Base-by-base conservation (phyloP, 2,797 vertebrate genomes). In the Cygnus olor region DNA sequence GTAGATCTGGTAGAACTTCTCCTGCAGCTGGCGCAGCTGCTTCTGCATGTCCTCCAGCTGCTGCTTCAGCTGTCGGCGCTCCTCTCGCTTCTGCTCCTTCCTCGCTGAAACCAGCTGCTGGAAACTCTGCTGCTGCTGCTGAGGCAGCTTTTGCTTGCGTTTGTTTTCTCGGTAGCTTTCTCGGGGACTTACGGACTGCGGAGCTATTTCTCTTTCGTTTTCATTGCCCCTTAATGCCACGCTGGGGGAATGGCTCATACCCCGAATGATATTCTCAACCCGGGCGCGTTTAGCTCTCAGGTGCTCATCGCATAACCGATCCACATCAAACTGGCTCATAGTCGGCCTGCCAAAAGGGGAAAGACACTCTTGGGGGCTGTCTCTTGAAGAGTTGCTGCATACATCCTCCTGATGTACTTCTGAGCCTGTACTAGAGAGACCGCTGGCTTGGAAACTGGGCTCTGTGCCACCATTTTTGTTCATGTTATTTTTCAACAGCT, bases 1-100 rank as follows among this genome's bases (percentile, higher is more conserved):
- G 2, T 99, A 99, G 98, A 99, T 99, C 97, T 99, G 99, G 98
- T 99, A 99, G 98, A 99, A 99, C 98, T 99, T 99, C 97, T 99
- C 99, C 98, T 99, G 99, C 97, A 99, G 98, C 98, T 99, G 99
- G 93, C 99, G 99, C 96, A 99, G 98, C 98, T 99, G 99, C 95
- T 99, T 99, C 98, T 99, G 99, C 99, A 99, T 99, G 98, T 99
- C 99, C 97, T 99, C 99, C 97, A 99, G 98, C 98, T 99, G 99
- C 97, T 99, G 99, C 93, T 99, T 99, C 96, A 99, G 98, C 98
- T 99, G 99, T 96, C 99, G 98, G 64, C 99, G 98, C 98, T 99
- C 99, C 97, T 99, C 99, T 94, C 98, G 98, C 98, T 99, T 99
- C 98, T 99, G 99, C 93, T 99, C 99, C 89, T 99, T 99, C 81